These are phyloP conservation scores for Thamnophis elegans DNA, from an alignment of 2,797 vertebrate species.

Conservation along the genomic window DNA sequence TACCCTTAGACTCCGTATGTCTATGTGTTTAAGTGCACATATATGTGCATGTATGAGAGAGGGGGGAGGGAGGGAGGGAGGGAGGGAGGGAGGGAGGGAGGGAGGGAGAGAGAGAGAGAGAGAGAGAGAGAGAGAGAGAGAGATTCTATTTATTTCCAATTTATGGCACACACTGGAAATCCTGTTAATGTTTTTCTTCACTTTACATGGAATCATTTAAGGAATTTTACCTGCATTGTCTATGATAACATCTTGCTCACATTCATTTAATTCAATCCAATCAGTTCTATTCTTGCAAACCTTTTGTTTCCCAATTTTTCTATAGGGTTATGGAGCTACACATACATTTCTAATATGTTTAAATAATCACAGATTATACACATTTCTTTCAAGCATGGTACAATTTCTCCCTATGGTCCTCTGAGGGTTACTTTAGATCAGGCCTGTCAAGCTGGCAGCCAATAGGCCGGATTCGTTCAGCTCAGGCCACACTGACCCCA, in stretches of 20 bases:
- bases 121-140: no score
- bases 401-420: background rate
- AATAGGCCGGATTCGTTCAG: no score
- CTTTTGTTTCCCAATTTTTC: background rate
- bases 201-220: background rate
- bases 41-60: background rate
- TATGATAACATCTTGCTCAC: constrained; percentile 6
- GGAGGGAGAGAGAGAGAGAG: no score
- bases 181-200: accelerated
- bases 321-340: constrained; percentile 1
- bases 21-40: background rate
- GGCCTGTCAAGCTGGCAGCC: no score
- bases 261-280: constrained; percentile 3
- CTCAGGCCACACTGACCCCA: no score
- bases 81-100: no score
- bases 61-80: no score
- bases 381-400: constrained; percentile 4
- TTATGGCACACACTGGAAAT: background rate
- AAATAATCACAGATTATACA: constrained; percentile 35
- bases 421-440: constrained; percentile 4
- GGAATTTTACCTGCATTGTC: background rate
- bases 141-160: background rate
- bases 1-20: background rate
- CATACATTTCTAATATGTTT: background rate
- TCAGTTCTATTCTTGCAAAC: constrained; percentile 1